phyloP scores from a whole-genome alignment of 1,140 invertebrate species.

The Akabosia matsudoensis region DNA sequence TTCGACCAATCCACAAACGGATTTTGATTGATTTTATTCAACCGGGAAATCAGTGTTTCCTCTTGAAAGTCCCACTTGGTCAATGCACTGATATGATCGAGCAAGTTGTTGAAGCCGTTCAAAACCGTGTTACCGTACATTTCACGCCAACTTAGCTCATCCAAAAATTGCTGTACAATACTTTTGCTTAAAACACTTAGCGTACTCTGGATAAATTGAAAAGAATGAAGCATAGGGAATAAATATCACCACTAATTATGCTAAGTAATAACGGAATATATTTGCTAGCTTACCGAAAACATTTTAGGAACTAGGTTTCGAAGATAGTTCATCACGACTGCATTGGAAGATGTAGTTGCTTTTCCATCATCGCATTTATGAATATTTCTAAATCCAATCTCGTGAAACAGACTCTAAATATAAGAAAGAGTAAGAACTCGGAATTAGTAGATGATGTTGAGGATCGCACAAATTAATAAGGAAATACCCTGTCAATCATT shows the following conservation, averaged over 20 bases:
- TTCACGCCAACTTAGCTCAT: constrained; percentile 78
- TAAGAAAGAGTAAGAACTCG: too few species aligned
- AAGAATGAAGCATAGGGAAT: too few species aligned
- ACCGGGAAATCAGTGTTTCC: constrained; percentile 56
- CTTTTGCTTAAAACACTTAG: constrained; percentile 73
- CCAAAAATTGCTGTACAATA: constrained; percentile 83
- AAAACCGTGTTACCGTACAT: constrained; percentile 69
- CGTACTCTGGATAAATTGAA: constrained; percentile 65
- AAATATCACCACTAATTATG: background rate
- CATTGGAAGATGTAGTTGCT: constrained; percentile 44
- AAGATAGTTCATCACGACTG: constrained; percentile 78
- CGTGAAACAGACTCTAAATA: constrained; percentile 54
- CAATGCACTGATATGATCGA: constrained; percentile 72
- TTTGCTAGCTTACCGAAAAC: constrained; percentile 59
- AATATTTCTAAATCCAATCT: constrained; percentile 73
- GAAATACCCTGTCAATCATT: constrained; percentile 76
- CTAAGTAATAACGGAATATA: constrained; percentile 25
- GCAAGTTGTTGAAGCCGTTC: constrained; percentile 76
- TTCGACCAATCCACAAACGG: constrained; percentile 77
- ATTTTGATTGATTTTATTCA: constrained; percentile 67
- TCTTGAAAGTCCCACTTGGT: constrained; percentile 61
- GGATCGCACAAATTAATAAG: too few species aligned
- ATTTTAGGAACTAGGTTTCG: constrained; percentile 78
- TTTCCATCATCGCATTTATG: constrained; percentile 59
- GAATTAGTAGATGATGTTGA: background rate